Conservation (phyloP, 2,888 invertebrate genomes). For the Drosophila villosipedis region DNA sequence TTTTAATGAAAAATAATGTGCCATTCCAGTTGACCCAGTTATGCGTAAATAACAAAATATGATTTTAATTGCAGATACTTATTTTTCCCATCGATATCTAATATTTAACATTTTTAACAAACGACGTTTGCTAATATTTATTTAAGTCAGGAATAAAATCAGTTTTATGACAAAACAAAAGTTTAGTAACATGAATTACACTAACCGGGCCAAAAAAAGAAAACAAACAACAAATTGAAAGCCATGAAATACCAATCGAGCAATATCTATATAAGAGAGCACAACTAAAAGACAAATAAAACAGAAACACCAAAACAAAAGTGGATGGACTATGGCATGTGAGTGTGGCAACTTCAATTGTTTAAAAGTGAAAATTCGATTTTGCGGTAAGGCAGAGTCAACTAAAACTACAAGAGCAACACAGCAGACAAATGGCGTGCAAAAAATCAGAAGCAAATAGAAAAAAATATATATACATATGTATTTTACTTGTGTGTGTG, state of each 20-base stretch:
- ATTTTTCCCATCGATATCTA: neutral
- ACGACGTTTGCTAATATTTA: neutral
- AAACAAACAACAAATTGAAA: conserved; percentile 64
- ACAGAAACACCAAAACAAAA: neutral
- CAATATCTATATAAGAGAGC: conserved; percentile 17
- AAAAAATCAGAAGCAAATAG: conserved; percentile 64
- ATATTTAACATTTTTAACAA: neutral
- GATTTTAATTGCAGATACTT: neutral
- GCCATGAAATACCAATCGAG: conserved; percentile 52
- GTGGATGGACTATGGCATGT: conserved; percentile 4
- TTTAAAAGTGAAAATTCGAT: conserved; percentile 83
- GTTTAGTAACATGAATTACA: conserved; percentile 45
- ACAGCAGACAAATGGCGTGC: conserved; percentile 63
- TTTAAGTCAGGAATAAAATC: neutral
- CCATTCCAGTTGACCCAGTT: conserved; percentile 20
- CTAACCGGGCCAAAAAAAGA: conserved; percentile 39
- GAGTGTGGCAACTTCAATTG: conserved; percentile 75
- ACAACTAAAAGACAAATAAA: conserved; percentile 19
- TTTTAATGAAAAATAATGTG: conserved; percentile 15
- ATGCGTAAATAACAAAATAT: conserved; percentile 9
- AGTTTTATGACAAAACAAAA: conserved; percentile 27
- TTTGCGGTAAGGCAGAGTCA: conserved; percentile 72
- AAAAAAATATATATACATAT: neutral
- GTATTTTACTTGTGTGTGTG: conserved; percentile 35
- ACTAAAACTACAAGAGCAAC: conserved; percentile 24